A percentile compares a stretch with the other conserved stretches of the same genome.
These are phyloP conservation scores for Carabus problematicus DNA, from an alignment of 2,888 invertebrate genomes.

Conservation along the genomic window DNA sequence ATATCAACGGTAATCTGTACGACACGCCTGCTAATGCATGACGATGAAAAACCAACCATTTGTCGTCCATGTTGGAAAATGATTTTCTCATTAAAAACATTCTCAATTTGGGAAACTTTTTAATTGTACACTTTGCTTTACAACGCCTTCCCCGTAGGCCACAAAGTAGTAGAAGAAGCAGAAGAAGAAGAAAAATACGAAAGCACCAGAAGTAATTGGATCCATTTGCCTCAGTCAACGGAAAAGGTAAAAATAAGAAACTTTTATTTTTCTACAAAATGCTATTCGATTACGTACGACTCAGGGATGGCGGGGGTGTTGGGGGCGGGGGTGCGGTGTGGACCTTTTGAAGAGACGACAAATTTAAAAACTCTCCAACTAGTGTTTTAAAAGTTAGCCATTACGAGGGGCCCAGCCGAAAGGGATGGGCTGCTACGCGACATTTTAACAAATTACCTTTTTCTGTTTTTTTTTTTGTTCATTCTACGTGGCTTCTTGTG, in stretches of 20 bases:
- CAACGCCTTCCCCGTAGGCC: not conserved
- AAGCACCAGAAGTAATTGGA: conserved; percentile 24
- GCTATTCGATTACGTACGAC: conserved; percentile 25
- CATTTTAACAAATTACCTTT: conserved; percentile 61
- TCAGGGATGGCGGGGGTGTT: not conserved
- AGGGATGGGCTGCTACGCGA: conserved; percentile 51
- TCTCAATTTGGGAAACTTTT: conserved; percentile 35
- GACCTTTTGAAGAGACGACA: conserved; percentile 47
- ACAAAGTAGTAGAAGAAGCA: not conserved
- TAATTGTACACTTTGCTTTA: conserved; percentile 32
- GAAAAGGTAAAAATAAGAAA: conserved; percentile 11
- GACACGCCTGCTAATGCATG: too few relatives aligned
- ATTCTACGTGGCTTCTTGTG: too few relatives aligned
- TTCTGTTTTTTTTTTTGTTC: conserved; percentile 30
- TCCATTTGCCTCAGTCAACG: conserved; percentile 38
- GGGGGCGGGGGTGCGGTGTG: conserved; percentile 6
- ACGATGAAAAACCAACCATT: too few relatives aligned
- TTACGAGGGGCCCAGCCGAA: too few relatives aligned
- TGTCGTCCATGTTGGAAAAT: conserved; percentile 8
- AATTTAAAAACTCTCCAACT: conserved; percentile 59
- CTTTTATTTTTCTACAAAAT: conserved; percentile 39
- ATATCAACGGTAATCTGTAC: too few relatives aligned
- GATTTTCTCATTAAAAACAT: conserved; percentile 38
- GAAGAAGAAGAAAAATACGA: too few relatives aligned
- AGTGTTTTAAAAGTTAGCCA: conserved; percentile 60